phyloP scores from a whole-genome alignment of 2,113 vertebrate genomes.

The Acanthochromis polyacanthus region DNA sequence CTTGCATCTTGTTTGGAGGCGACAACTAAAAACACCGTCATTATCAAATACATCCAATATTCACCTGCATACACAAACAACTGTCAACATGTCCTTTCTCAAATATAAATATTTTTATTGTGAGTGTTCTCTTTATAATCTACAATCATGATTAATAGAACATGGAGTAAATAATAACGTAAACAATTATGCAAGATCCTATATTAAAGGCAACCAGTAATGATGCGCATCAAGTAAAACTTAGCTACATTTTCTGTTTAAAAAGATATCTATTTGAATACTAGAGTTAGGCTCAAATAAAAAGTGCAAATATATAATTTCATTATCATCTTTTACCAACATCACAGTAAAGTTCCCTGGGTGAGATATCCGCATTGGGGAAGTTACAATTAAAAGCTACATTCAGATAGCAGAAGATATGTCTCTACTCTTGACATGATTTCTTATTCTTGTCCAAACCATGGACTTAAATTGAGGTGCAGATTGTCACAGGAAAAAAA shows the following conservation, averaged over 20 bases:
- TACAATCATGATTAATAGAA: conserved; percentile 4
- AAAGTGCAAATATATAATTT: conserved; percentile 40
- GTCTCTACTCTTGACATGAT: background rate
- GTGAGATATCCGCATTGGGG: conserved; percentile 20
- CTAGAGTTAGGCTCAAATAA: conserved; percentile 21
- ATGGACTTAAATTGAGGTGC: background rate
- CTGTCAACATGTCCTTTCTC: background rate
- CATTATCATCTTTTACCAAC: conserved; percentile 1
- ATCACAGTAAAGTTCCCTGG: conserved; percentile 20
- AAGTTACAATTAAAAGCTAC: conserved; percentile 42
- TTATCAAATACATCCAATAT: background rate
- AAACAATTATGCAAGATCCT: conserved; percentile 34
- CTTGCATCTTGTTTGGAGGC: background rate
- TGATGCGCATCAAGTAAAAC: conserved; percentile 23
- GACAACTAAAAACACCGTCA: background rate
- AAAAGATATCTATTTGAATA: conserved; percentile 2
- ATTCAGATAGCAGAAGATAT: conserved; percentile 31
- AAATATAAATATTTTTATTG: conserved; percentile 72
- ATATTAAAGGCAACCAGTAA: conserved; percentile 18
- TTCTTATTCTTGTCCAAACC: background rate
- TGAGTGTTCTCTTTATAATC: conserved; percentile 27
- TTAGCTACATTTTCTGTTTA: background rate
- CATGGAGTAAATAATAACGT: conserved; percentile 19
- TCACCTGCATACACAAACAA: fast-evolving
- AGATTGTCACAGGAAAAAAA: conserved; percentile 33